These are phyloP conservation scores for Latrodectus geometricus DNA, from an alignment of 1,140 invertebrate genomes.

Conservation along the genomic window DNA sequence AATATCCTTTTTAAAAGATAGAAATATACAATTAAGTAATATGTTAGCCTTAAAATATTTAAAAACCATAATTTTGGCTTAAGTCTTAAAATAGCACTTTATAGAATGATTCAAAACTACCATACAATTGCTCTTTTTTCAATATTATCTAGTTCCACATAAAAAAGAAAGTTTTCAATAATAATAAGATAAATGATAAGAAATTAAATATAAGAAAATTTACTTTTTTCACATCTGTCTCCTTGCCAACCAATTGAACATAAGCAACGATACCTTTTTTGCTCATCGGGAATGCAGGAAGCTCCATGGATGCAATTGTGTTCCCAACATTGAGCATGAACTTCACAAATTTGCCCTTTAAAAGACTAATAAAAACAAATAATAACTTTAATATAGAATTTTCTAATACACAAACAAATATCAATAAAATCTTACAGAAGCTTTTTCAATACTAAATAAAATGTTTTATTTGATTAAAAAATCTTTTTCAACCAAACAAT, in stretches of 20 bases:
- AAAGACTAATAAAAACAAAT: neutral
- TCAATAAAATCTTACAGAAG: too few species aligned
- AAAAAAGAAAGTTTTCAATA: neutral
- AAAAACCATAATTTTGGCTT: too few species aligned
- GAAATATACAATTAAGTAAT: too few species aligned
- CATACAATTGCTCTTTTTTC: neutral
- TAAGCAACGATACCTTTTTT: conserved; percentile 18
- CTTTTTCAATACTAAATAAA: too few species aligned
- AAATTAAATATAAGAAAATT: neutral
- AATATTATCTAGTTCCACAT: neutral
- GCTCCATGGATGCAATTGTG: conserved; percentile 51
- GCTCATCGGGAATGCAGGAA: conserved; percentile 29
- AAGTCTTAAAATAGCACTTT: too few species aligned
- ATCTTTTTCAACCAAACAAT: too few species aligned
- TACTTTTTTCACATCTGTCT: conserved; percentile 50
- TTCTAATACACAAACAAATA: too few species aligned
- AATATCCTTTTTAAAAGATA: too few species aligned
- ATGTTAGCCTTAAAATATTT: too few species aligned
- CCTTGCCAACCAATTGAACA: conserved; percentile 59
- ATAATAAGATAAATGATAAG: neutral
- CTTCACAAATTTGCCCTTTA: conserved; percentile 47
- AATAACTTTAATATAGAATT: too few species aligned
- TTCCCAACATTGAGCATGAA: conserved; percentile 45
- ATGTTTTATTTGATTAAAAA: too few species aligned
- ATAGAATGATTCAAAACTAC: too few species aligned